Conservation (phyloP, 2,888 invertebrate genomes). For the Archips xylosteana region DNA sequence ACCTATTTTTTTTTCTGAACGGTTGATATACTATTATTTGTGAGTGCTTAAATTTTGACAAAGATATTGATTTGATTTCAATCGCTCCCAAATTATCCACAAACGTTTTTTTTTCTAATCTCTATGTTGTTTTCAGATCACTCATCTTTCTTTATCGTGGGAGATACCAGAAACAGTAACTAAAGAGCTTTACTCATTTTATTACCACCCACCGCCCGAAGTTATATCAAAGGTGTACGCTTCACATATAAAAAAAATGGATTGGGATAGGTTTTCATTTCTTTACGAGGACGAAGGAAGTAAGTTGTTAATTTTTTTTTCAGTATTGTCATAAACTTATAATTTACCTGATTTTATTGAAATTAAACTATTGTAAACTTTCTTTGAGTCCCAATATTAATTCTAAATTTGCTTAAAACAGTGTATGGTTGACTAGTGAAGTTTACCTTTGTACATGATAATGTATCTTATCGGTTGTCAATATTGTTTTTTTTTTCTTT, state of each 20-base stretch:
- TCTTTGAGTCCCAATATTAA: no score
- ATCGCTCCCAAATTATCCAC: background rate
- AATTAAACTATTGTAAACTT: no score
- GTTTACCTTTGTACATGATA: no score
- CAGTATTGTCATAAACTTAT: background rate
- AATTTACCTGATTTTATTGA: no score
- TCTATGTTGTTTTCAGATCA: slow-evolving; percentile 83
- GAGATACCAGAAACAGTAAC: slow-evolving; percentile 85
- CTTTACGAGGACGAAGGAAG: slow-evolving; percentile 92
- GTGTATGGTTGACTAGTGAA: no score
- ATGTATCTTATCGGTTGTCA: no score
- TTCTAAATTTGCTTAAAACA: no score
- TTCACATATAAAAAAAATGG: slow-evolving; percentile 88
- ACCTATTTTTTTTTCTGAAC: no score
- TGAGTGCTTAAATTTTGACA: background rate
- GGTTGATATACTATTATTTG: no score
- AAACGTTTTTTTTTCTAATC: no score
- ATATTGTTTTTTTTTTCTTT: no score
- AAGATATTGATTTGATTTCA: background rate
- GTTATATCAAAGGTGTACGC: slow-evolving; percentile 88
- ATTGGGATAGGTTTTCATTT: slow-evolving; percentile 91
- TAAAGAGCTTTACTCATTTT: slow-evolving; percentile 76
- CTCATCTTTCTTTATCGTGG: slow-evolving; percentile 91
- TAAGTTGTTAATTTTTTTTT: slow-evolving; percentile 50
- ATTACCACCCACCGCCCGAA: slow-evolving; percentile 88